Conservation (phyloP, 2,797 vertebrate genomes). For the Heterohyrax brucei region DNA sequence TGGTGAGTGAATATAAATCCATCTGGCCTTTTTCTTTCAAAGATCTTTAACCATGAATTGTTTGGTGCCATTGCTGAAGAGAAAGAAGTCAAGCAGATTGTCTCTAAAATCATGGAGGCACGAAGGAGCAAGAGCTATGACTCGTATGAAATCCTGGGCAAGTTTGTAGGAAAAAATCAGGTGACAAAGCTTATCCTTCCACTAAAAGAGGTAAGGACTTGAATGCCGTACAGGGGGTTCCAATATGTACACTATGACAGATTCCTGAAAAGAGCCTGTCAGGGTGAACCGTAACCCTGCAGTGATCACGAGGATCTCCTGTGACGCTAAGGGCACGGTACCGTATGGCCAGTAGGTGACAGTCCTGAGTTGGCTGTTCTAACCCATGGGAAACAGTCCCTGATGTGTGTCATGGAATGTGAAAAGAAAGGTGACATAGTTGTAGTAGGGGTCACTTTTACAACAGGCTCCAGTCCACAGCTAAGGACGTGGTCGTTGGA, state of each 20-base stretch:
- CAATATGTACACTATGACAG: background rate
- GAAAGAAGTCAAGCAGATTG: conserved; percentile 97
- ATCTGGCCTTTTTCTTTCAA: conserved; percentile 71
- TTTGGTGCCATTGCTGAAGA: conserved; percentile 97
- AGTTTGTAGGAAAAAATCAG: conserved; percentile 95
- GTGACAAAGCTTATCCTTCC: conserved; percentile 96
- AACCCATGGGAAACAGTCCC: background rate
- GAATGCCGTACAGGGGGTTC: background rate
- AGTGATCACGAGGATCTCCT: background rate
- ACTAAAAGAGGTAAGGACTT: conserved; percentile 95
- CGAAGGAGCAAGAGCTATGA: conserved; percentile 98
- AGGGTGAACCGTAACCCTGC: background rate
- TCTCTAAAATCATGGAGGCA: conserved; percentile 98
- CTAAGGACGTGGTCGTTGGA: background rate
- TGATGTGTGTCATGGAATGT: background rate
- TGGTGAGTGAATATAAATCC: background rate
- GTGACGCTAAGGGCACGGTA: background rate
- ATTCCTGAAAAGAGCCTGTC: background rate
- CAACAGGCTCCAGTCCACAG: background rate
- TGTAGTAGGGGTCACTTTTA: background rate
- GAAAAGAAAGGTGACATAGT: background rate
- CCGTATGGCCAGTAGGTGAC: background rate
- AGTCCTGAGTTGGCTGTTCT: background rate
- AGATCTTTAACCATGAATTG: conserved; percentile 98
- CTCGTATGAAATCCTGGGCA: conserved; percentile 97